Conservation (phyloP, 2,888 invertebrate genomes). For the Synanthedon tipuliformis region DNA sequence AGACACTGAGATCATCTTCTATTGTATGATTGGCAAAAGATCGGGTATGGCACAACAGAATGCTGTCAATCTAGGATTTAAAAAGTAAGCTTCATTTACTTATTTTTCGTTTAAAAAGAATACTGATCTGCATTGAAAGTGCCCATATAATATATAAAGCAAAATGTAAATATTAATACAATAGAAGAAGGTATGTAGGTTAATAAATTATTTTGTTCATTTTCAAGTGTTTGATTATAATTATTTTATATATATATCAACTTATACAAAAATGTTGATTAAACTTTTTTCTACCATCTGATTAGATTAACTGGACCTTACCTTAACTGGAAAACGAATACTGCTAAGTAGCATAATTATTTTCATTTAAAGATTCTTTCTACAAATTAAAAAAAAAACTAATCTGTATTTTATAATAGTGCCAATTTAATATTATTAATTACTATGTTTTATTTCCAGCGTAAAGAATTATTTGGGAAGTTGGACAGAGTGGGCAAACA, state of each 20-base stretch:
- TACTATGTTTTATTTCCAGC: constrained; percentile 39
- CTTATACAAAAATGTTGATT: no score
- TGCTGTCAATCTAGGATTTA: constrained; percentile 69
- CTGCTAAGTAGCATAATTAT: no score
- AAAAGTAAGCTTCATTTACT: constrained; percentile 56
- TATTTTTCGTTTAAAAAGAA: not conserved
- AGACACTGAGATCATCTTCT: constrained; percentile 74
- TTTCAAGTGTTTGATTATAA: not conserved
- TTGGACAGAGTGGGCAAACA: constrained; percentile 70
- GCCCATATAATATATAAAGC: not conserved
- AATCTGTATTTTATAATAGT: no score
- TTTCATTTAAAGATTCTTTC: no score
- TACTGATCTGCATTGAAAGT: not conserved
- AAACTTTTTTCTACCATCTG: no score
- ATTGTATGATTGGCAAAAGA: constrained; percentile 76
- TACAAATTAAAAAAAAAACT: no score
- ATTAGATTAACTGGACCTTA: no score
- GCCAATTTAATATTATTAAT: no score
- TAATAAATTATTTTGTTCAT: not conserved
- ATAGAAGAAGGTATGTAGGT: no score
- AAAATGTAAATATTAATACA: not conserved
- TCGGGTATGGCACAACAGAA: constrained; percentile 73
- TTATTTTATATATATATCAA: not conserved
- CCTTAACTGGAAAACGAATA: no score
- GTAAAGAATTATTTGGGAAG: constrained; percentile 70